Percentiles rank a stretch among this genome's conserved stretches.
Evolutionary conservation across 2,113 vertebrate genomes (phyloP).

Genomic region (Puffinus mauretanicus): DNA sequence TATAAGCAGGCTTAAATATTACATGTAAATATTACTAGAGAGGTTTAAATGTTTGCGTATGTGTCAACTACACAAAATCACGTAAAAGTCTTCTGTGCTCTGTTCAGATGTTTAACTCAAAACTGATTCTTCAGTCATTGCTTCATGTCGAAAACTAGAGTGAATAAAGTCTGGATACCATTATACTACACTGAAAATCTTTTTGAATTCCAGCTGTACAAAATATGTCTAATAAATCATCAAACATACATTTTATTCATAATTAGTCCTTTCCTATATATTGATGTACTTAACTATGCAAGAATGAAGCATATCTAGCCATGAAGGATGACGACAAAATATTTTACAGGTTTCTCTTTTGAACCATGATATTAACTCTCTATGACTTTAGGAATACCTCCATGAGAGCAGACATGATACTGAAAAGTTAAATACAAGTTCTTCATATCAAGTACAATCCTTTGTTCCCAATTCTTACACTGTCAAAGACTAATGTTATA

Average conservation of each 20-base stretch:
- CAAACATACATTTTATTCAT: neutral
- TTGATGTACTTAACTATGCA: neutral
- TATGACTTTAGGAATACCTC: neutral
- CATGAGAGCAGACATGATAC: neutral
- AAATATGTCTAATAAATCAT: neutral
- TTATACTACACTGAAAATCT: neutral
- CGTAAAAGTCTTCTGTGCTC: neutral
- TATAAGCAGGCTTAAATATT: neutral
- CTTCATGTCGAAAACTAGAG: neutral
- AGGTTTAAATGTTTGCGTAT: neutral
- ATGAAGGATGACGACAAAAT: neutral
- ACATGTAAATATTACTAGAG: neutral
- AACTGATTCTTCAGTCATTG: neutral
- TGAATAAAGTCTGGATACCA: neutral
- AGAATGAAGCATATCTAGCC: neutral
- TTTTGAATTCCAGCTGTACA: neutral
- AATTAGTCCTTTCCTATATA: neutral
- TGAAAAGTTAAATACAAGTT: neutral
- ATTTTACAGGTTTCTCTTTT: neutral
- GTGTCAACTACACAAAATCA: neutral
- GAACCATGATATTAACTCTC: neutral
- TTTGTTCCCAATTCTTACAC: neutral
- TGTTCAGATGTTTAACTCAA: neutral
- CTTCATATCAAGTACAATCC: neutral
- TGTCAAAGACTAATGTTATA: neutral